Evolutionary conservation across 2,113 vertebrate species (phyloP).

Genomic region (Pterocles gutturalis): DNA sequence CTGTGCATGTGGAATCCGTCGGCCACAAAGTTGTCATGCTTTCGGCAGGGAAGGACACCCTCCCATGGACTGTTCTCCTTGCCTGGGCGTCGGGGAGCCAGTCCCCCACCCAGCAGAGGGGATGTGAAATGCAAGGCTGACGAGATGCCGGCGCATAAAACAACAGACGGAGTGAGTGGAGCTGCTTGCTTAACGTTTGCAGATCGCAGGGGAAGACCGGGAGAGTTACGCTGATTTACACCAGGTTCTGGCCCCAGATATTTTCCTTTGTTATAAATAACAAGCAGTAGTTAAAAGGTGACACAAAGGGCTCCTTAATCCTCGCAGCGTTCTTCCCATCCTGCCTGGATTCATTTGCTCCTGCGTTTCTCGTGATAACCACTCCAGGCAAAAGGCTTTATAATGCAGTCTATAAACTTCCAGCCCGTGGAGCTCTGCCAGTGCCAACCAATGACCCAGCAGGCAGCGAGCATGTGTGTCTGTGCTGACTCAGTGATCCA

Average conservation of each 20-base stretch:
- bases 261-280: background rate
- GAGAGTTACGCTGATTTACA: background rate
- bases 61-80: background rate
- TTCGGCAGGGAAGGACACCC: background rate
- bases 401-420: background rate
- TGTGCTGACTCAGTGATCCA: conserved; percentile 52
- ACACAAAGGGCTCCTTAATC: background rate
- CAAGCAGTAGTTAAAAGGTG: background rate
- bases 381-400: background rate
- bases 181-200: background rate
- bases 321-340: background rate
- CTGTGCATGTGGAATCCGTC: background rate
- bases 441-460: conserved; percentile 38
- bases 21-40: background rate
- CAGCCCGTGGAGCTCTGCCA: background rate
- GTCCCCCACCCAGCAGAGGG: background rate
- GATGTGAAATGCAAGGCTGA: background rate
- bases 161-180: background rate
- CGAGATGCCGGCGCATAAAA: background rate
- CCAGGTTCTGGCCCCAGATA: background rate
- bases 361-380: background rate
- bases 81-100: rapidly evolving
- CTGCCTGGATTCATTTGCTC: background rate
- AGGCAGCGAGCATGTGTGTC: background rate
- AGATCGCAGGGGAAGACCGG: background rate